Base-by-base conservation (phyloP, 1,140 invertebrate species). In the Platyura marginata region DNA sequence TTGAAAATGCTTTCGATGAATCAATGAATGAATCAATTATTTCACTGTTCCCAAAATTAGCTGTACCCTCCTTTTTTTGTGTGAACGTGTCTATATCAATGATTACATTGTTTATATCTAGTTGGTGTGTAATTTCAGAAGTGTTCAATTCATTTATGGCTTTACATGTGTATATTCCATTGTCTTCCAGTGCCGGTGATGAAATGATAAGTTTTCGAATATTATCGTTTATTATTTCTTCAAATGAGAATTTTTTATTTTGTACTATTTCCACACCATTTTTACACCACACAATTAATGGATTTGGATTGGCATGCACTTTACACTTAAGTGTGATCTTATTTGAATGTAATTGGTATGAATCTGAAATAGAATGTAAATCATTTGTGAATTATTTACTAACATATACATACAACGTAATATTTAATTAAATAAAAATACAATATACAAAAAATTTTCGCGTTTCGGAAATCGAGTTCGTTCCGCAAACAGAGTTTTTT, bases 241-340 rank as follows among this genome's bases (percentile, higher is more conserved):
- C 54, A 0, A 46, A 53, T 47, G 59, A 64, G 48, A 71, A 77
- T 46, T 72, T 68, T 53, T 50, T 62, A 55, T 49, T 62, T 48
- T 44, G 61, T 44, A 56, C 49, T 11, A 80, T 47, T 29, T 70
- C 55, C 23, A 70, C 56, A 2, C 78, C 78, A 57, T 91, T 79
- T 54, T 82, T 86, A 34, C 77, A 79, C 87, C 88, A 94, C 44
- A 75, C 73, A 3, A 95, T 68, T 1, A 44, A 20, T 0, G 58
- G 57, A 42, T 57, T 60, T 10, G 57, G 57, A 23, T 54, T 54
- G n/a, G 56, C 56, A 5, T 56, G 55, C 5, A 58, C 51, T 36
- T 61, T 59, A 47, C 58, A 61, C 46, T 61, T 57, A 33, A 61
- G 43, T 0, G 47, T 50, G 2, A 61, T 46, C 18, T 51, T 48